Evolutionary conservation across 2,888 invertebrate genomes (phyloP).

Genomic region (Cerastoderma edule): DNA sequence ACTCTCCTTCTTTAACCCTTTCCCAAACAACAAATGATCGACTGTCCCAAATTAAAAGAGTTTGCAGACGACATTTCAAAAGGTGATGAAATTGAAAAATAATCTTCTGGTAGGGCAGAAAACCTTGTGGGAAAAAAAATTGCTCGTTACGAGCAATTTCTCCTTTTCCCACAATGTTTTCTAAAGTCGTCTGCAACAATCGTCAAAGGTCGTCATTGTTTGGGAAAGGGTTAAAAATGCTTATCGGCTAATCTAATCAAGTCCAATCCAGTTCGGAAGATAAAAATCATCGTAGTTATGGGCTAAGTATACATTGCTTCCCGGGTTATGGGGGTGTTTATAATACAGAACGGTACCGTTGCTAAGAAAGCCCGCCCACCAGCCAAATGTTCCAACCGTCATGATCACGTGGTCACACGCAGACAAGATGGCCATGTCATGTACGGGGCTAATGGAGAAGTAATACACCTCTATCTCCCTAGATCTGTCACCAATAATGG

Average conservation of each 20-base stretch:
- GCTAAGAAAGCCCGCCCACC: slow-evolving; percentile 58
- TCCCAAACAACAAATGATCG: too few relatives aligned
- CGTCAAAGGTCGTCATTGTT: too few relatives aligned
- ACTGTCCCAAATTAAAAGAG: too few relatives aligned
- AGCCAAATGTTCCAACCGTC: slow-evolving; percentile 49
- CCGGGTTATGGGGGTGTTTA: slow-evolving; percentile 43
- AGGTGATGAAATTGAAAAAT: too few relatives aligned
- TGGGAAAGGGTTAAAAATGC: too few relatives aligned
- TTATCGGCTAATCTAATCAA: slow-evolving; percentile 21
- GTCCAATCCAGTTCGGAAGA: slow-evolving; percentile 44
- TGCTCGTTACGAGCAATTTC: too few relatives aligned
- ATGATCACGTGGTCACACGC: slow-evolving; percentile 55
- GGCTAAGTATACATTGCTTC: slow-evolving; percentile 27
- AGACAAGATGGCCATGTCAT: slow-evolving; percentile 45
- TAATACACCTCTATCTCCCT: slow-evolving; percentile 20
- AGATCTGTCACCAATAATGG: slow-evolving; percentile 30
- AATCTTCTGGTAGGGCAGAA: too few relatives aligned
- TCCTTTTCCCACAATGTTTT: too few relatives aligned
- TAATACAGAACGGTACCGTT: slow-evolving; percentile 51
- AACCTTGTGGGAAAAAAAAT: too few relatives aligned
- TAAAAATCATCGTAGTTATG: slow-evolving; percentile 53
- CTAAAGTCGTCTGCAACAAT: too few relatives aligned
- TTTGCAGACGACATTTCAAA: too few relatives aligned
- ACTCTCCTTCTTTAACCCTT: too few relatives aligned
- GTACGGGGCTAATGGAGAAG: slow-evolving; percentile 20